A percentile compares a stretch with the other conserved stretches of the same genome.
These are phyloP conservation scores for Macroglossus sobrinus DNA, from an alignment of 2,113 vertebrate species.

Conservation along the genomic window DNA sequence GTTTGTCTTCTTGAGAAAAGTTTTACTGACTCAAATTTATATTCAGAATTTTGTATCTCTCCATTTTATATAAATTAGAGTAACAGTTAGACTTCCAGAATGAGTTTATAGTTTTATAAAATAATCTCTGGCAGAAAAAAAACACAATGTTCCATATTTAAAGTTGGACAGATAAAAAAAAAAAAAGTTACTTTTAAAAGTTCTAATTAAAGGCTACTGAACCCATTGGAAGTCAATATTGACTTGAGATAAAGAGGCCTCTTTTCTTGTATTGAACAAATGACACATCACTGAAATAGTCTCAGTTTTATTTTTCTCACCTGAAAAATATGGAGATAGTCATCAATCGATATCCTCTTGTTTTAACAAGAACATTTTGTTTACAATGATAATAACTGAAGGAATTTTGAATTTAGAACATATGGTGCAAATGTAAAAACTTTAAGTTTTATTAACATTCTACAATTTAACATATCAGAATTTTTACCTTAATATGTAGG, in stretches of 20 bases:
- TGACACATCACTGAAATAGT: neutral
- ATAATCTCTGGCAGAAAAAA: neutral
- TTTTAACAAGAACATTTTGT: neutral
- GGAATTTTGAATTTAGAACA: neutral
- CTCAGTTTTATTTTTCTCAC: neutral
- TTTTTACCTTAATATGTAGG: neutral
- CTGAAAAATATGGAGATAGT: neutral
- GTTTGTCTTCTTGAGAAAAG: neutral
- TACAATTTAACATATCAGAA: neutral
- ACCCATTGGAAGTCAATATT: neutral
- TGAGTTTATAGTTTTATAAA: neutral
- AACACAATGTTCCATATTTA: neutral
- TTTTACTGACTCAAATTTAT: neutral
- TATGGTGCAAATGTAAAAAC: neutral
- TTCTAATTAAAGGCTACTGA: neutral
- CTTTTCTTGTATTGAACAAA: neutral
- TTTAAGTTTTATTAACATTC: neutral
- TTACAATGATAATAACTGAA: neutral
- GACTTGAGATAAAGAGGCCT: neutral
- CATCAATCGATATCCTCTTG: neutral
- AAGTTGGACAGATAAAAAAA: neutral
- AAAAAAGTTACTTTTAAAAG: neutral
- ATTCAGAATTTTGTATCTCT: constrained; percentile 29
- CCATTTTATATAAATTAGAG: neutral
- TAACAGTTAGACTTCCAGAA: neutral